Evolutionary conservation across 2,888 invertebrate species (phyloP), one percentile per base, ranked within the genome.

Genomic region (Strigamia transsilvanica): DNA sequence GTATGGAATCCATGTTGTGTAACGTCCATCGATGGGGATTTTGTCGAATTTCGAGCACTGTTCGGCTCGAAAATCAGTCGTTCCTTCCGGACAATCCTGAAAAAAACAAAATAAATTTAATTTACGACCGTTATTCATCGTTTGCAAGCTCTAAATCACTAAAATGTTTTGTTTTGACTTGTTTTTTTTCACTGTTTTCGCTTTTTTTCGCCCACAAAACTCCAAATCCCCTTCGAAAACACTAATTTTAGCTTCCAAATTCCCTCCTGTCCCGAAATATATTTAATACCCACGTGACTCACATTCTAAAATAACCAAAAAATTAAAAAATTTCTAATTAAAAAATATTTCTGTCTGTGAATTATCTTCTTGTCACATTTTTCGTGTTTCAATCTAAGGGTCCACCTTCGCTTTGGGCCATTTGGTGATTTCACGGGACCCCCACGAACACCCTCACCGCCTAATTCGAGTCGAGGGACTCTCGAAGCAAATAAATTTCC

Each of bases 1-100:
- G 46, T 82, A 83, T n/a, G 83, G 83, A 18, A 83, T 42, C 83
- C 83, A 95, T 93, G 93, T 92, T 88, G 97, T 95, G 85, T 91
- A 91, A 80, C 92, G 90, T 73, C 94, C 94, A 86, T 96, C 94
- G 87, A 97, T 96, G 2, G 93, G 92, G 77, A 93, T 90, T 82
- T 90, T 90, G 89, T 99, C 93, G 88, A 92, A 97, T 85, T 92
- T 91, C 0, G 95, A 91, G 88, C 99, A 99, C 88, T 99, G 99
- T 85, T 94, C 92, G 0, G 93, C 91, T 82, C 99, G 91, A 89
- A 95, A 98, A 89, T 98, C 98, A 5, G 88, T 88, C 56, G 92
- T 89, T 21, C 91, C 92, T 56, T 92, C 92, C 0, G 94, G 93
- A 87, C 97, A 98, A 88, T 94, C 94, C 92, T 94, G 85, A 23